Evolutionary conservation across 2,888 invertebrate species (phyloP), one percentile per base, ranked within the genome.

Genomic region (Caenorhabditis drosophilae): DNA sequence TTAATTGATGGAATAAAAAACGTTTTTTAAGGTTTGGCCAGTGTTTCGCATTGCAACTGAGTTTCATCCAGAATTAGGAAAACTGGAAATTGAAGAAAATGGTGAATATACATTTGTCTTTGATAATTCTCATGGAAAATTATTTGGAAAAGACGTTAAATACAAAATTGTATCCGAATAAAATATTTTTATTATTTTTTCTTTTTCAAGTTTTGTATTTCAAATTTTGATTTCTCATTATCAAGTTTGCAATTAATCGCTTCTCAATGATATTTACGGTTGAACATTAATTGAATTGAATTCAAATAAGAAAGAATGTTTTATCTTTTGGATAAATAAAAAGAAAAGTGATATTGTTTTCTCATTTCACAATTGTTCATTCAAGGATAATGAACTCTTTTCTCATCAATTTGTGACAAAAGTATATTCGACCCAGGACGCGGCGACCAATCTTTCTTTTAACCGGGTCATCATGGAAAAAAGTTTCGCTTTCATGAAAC

Each of bases 141-240:
- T 80, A 23, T 77, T 73, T 47, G 61, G 73, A 35, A 80, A 80
- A 61, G 80, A 80, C 48, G 69, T 80, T 23, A 74, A 75, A 45
- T 79, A 77, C 63, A 68, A 64, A 27, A 70, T 70, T 31, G 49
- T 60, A 7, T 25, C 50, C 26, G 68, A 71, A 44, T 61, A 58
- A 35, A 26, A 27, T 36, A 3, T 20, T 22, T 31, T 31, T 12
- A 31, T 31, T 4, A 9, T 22, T 22, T 22, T 41, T 41, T 41
- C 16, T 22, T 23, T 7, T 6, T 41, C 41, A 20, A 38, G 7
- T 38, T 15, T 15, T 23, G 25, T n/a, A 27, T 35, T 11, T n/a
- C n/a, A n/a, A n/a, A n/a, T n/a, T n/a, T n/a, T n/a, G n/a, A n/a
- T n/a, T n/a, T n/a, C n/a, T n/a, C n/a, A n/a, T n/a, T n/a, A n/a